These are phyloP conservation scores for Girardia tigrina DNA, from an alignment of 2,888 invertebrate genomes.

Conservation along the genomic window DNA sequence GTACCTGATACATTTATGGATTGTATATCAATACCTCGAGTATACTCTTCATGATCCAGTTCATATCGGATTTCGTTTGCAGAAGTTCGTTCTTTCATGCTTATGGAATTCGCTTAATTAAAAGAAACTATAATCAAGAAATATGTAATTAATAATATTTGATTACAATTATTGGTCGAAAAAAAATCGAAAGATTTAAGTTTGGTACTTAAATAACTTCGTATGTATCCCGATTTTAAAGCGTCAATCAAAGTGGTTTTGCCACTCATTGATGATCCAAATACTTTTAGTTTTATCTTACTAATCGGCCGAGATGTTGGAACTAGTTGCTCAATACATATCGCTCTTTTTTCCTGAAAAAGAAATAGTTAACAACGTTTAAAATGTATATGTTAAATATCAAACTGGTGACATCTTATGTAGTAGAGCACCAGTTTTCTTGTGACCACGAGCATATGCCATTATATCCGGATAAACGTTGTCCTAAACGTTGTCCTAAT, in stretches of 20 bases:
- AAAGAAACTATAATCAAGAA: not conserved
- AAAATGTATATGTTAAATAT: constrained; percentile 38
- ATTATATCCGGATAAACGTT: constrained; percentile 64
- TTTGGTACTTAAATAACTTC: constrained; percentile 54
- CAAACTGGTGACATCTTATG: constrained; percentile 58
- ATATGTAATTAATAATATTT: too few relatives aligned
- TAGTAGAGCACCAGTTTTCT: constrained; percentile 59
- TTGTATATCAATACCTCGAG: constrained; percentile 54
- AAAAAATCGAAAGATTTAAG: constrained; percentile 31
- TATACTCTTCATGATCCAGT: constrained; percentile 53
- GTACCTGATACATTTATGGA: not conserved
- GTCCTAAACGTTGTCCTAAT: constrained; percentile 49
- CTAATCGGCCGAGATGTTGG: constrained; percentile 45
- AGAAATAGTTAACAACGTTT: not conserved
- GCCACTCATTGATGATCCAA: constrained; percentile 60
- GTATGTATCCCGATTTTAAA: constrained; percentile 57
- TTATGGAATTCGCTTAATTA: not conserved
- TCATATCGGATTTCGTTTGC: not conserved
- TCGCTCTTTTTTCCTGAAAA: constrained; percentile 47
- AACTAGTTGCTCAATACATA: constrained; percentile 56
- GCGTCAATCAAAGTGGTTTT: constrained; percentile 58
- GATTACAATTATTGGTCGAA: not conserved
- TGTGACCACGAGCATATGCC: constrained; percentile 63
- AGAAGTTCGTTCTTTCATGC: not conserved
- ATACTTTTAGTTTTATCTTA: constrained; percentile 57